These are phyloP conservation scores for Atractosteus spatula DNA, from an alignment of 2,113 vertebrate species.

Conservation along the genomic window DNA sequence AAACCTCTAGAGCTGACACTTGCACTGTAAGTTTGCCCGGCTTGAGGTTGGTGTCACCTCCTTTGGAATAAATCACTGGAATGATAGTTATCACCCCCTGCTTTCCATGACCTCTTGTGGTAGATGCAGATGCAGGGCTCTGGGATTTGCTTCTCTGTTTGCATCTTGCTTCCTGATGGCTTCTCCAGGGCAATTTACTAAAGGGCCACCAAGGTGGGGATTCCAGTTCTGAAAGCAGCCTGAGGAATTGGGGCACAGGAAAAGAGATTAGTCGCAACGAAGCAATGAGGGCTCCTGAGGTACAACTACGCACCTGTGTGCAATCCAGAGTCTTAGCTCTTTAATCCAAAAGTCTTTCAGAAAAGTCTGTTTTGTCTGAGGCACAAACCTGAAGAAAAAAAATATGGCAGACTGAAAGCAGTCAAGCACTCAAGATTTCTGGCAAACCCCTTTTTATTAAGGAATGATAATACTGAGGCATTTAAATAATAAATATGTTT, in stretches of 20 bases:
- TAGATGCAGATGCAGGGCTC: not conserved
- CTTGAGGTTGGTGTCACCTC: slow-evolving; percentile 60
- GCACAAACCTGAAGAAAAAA: no score
- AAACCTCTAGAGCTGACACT: slow-evolving; percentile 77
- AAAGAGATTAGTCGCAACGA: not conserved
- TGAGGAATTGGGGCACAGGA: slow-evolving; percentile 32
- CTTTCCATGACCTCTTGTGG: slow-evolving; percentile 34
- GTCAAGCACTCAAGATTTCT: no score
- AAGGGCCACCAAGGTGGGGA: slow-evolving; percentile 94
- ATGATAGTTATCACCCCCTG: slow-evolving; percentile 68
- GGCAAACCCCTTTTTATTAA: no score
- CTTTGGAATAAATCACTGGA: slow-evolving; percentile 74
- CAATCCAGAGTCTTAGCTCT: no score
- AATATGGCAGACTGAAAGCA: no score
- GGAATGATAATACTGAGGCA: no score
- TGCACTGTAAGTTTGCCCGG: slow-evolving; percentile 74
- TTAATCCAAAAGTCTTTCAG: no score
- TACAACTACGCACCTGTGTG: no score
- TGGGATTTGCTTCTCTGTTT: slow-evolving; percentile 45
- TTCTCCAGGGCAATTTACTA: slow-evolving; percentile 75
- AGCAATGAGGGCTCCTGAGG: no score
- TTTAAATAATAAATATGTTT: no score
- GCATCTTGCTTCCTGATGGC: slow-evolving; percentile 53
- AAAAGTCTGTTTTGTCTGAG: no score
- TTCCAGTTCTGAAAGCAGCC: slow-evolving; percentile 84